Evolutionary conservation across 2,888 invertebrate genomes (phyloP), one percentile per base, ranked within the genome.

Genomic region (Drosophila buzzatii): DNA sequence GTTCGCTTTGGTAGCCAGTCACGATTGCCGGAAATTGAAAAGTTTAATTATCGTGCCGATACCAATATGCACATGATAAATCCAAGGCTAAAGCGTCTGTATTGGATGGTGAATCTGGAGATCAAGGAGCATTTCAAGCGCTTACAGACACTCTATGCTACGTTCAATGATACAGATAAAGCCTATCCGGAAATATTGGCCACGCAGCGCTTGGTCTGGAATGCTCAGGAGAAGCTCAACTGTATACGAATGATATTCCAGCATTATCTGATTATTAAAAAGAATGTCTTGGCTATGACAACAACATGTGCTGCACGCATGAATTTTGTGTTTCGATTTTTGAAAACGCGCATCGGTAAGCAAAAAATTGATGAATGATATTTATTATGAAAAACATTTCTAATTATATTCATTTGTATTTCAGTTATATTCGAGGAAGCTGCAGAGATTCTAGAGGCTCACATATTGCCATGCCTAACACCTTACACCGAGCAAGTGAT

Each of bases 391-490:
- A 2, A 33, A 14, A 31, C 9, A 44, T 12, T 9, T 4, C 27
- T 27, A 27, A 27, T 27, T 18, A 31, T 6, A n/a, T 27, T 14
- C 9, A n/a, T 31, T 6, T 42, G 3, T 1, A 23, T 63, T 93
- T 91, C 31, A 95, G 96, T 96, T 0, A 94, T 97, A 33, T 96
- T 98, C 0, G 98, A 98, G 92, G 98, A 98, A 93, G 97, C 97
- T 1, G 97, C 97, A 0, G 97, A 98, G 93, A 96, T 98, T 0
- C 92, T 97, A 45, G 98, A 98, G 91, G 94, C 96, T 0, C 98
- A 98, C 89, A 95, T 97, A 18, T 93, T 97, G 0, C 95, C 96
- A 0, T 95, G 97, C 0, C 92, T 98, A 33, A 96, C 96, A 0
- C 92, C 94, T 33, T 92, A 94, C 56, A 96, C 97, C 81, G 94